Base-by-base conservation (phyloP, 1,140 invertebrate species). In the Pogonomyrmex californicus region DNA sequence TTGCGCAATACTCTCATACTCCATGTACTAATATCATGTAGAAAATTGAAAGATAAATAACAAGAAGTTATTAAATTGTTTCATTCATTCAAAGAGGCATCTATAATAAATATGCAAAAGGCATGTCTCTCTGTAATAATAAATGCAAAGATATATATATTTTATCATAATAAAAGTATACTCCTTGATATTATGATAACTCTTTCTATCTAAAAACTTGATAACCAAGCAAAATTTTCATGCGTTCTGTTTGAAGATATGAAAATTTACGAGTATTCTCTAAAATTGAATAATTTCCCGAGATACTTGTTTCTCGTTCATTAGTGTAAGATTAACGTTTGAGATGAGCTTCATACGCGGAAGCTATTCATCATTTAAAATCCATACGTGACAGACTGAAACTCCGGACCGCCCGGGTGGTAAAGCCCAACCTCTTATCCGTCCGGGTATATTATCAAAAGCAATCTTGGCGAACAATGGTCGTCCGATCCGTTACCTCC, bases 401-500 rank as follows among this genome's bases (percentile, higher is more conserved):
- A 36, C 6, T 0, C 10, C 17, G 17, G 30, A 58, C 44, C 44
- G 47, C 44, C 41, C 68, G 33, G 23, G 12, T 7, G 17, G 23
- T 58, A 17, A 44, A 63, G 58, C 17, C 30, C 41, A 4, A 23
- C 23, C 54, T 83, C 54, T 49, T 75, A 75, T 60, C 54, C 54
- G 30, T 73, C 4, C 17, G 7, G 41, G 51, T 14, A 30, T 54
- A 49, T 47, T 71, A 83, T 62, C 79, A 75, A 17, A 70, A n/a
- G 77, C 63, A 68, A 81, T 68, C 49, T 70, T 56, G 63, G n/a
- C 7, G 12, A 60, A 83, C 79, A 82, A 82, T 75, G 10, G 12
- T 56, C 41, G 63, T 12, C 41, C 14, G 23, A 68, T 65, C n/a
- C 36, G 89, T 93, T 96, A 94, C 98, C 99, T 92, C 99, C 99